phyloP scores from a whole-genome alignment of 2,113 vertebrate species.

The Syrrhaptes paradoxus region DNA sequence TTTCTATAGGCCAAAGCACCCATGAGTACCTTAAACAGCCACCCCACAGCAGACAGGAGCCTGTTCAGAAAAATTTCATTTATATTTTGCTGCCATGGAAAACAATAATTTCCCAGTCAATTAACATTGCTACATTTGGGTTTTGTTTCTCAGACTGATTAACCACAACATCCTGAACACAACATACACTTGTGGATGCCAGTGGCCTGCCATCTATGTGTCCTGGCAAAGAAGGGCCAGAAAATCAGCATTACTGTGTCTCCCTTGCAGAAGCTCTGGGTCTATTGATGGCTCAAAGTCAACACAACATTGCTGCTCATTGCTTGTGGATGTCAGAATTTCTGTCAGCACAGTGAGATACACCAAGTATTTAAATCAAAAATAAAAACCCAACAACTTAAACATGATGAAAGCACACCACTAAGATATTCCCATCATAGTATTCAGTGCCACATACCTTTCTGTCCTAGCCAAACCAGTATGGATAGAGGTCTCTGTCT shows the following conservation, averaged over 20 bases:
- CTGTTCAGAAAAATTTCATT: neutral
- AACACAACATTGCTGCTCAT: neutral
- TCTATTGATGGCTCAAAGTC: neutral
- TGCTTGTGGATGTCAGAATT: neutral
- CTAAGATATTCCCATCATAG: neutral
- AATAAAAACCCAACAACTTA: neutral
- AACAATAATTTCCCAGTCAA: neutral
- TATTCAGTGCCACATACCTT: neutral
- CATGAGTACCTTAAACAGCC: neutral
- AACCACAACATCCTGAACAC: neutral
- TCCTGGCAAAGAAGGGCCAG: neutral
- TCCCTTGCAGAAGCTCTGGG: neutral
- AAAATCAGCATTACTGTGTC: neutral
- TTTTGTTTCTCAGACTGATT: neutral
- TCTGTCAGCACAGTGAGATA: neutral
- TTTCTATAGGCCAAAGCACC: neutral
- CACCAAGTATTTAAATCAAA: neutral
- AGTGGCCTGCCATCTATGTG: neutral
- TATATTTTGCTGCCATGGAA: neutral
- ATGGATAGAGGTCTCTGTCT: neutral
- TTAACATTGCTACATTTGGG: neutral
- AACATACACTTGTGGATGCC: neutral
- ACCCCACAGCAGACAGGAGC: neutral
- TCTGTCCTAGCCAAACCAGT: neutral
- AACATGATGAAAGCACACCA: neutral